phyloP scores from a whole-genome alignment of 2,797 vertebrate species.

The Pangasius larnaudii region DNA sequence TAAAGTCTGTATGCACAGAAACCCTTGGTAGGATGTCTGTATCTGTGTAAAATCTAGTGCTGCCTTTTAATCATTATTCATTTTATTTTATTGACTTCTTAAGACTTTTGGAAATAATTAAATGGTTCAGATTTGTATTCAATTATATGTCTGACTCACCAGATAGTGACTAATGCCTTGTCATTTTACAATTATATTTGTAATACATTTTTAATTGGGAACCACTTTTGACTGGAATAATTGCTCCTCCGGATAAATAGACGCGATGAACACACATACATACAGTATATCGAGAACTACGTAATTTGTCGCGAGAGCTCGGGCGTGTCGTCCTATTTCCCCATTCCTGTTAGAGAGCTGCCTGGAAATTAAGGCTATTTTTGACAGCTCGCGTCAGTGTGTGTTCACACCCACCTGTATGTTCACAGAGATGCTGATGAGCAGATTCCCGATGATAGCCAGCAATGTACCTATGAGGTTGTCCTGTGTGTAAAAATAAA shows the following conservation, averaged over 20 bases:
- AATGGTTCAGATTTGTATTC: background rate
- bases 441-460: conserved; percentile 92
- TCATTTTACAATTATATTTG: background rate
- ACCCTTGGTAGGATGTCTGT: background rate
- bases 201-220: background rate
- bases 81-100: background rate
- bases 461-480: conserved; percentile 94
- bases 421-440: conserved; percentile 91
- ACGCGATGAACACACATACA: background rate
- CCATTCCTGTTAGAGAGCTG: background rate
- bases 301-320: background rate
- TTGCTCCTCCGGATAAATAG: background rate
- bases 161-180: background rate
- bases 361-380: background rate
- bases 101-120: background rate
- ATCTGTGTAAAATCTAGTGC: background rate
- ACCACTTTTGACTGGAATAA: background rate
- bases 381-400: background rate
- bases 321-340: background rate
- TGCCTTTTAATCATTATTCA: background rate
- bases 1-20: too few relatives aligned
- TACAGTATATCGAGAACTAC: background rate
- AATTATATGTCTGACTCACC: background rate
- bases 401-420: conserved; percentile 83
- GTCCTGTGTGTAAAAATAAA: conserved; percentile 74